phyloP scores from a whole-genome alignment of 2,113 vertebrate genomes.

The Struthidea cinerea region DNA sequence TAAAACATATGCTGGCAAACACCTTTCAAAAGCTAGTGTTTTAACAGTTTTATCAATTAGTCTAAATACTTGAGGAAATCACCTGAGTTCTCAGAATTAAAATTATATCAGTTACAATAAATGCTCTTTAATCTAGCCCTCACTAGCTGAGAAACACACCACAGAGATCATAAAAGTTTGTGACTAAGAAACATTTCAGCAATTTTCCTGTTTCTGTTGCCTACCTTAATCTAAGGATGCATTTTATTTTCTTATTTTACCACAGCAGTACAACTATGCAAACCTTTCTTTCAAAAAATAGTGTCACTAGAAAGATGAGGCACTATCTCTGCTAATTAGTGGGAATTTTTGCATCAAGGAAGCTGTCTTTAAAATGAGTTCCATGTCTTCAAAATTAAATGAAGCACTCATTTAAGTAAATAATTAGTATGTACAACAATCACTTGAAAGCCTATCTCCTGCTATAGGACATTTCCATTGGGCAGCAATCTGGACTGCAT shows the following conservation, averaged over 20 bases:
- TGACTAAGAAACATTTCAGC: background rate
- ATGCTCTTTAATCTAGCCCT: background rate
- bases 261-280: background rate
- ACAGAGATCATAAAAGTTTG: background rate
- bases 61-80: background rate
- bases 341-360: constrained; percentile 21
- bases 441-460: constrained; percentile 62
- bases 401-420: constrained; percentile 62
- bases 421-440: constrained; percentile 69
- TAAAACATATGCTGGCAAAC: background rate
- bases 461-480: constrained; percentile 62
- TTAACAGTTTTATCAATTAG: background rate
- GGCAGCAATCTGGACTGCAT: constrained; percentile 67
- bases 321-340: constrained; percentile 12
- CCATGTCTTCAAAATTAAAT: constrained; percentile 56
- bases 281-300: background rate
- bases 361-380: constrained; percentile 41
- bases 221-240: background rate
- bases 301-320: background rate
- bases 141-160: background rate
- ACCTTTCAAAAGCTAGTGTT: background rate
- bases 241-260: background rate
- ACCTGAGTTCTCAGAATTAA: background rate
- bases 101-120: background rate
- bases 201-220: background rate